Evolutionary conservation across 2,797 vertebrate species (phyloP), one percentile per base, ranked within the genome.

Genomic region (Siniperca obscura): DNA sequence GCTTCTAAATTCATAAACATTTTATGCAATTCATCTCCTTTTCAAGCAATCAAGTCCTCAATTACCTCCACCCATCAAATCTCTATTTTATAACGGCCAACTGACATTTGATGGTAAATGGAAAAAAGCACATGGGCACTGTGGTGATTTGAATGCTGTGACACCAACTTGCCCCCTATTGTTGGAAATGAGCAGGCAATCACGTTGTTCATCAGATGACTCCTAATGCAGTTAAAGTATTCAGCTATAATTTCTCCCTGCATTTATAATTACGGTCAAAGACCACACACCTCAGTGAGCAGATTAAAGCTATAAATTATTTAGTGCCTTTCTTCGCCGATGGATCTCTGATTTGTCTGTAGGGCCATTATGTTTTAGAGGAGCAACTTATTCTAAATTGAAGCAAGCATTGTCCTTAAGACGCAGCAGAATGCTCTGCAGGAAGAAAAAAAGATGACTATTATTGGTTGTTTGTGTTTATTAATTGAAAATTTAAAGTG

Each of bases 231-330:
- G 97, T 99, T 98, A 98, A 98, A 97, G 97, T 97, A 97, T 98
- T 99, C 98, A 95, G 97, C 97, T 97, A 98, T 99, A 98, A 99
- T 98, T 99, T 97, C 97, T 98, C 96, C 96, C 96, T 98, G 98
- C 98, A 99, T 99, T 99, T 98, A 98, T 99, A 99, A 99, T 99
- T 99, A 98, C 98, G 98, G 98, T 98, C 98, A 98, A 97, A 97
- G 98, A 97, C 97, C 97, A 96, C 97, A 99, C 98, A 99, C 98
- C 98, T 99, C 98, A 97, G 96, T 98, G 98, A 99, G 97, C 98
- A 99, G 98, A 99, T 99, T 99, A 99, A 98, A 98, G 98, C 97
- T 96, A 98, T 99, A 98, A 98, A 99, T 99, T 98, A 99, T 99
- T 98, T 97, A 99, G 97, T 76, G 97, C 96, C 95, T 95, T 95